Percentiles rank a stretch among this genome's conserved stretches.
These are phyloP conservation scores for Muraenolepis orangiensis DNA, from an alignment of 2,797 vertebrate species.

Conservation along the genomic window DNA sequence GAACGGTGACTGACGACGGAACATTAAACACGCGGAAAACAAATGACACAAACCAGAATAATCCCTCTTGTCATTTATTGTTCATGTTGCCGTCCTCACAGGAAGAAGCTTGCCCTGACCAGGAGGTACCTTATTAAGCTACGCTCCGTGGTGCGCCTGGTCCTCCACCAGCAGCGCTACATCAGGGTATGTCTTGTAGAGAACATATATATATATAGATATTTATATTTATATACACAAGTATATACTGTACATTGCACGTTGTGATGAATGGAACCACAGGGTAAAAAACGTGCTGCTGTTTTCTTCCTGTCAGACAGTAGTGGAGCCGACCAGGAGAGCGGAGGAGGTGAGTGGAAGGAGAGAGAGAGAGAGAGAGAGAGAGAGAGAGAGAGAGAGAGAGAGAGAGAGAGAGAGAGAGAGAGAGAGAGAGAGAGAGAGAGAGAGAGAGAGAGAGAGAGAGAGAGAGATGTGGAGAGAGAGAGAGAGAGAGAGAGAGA, in stretches of 20 bases:
- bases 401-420: not conserved
- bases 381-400: not conserved
- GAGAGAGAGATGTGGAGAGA: too few species aligned
- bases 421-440: too few species aligned
- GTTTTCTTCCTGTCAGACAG: conserved; percentile 66
- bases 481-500: not conserved
- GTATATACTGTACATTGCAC: not conserved
- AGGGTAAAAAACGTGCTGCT: conserved; percentile 38
- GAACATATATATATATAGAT: not conserved
- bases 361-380: not conserved
- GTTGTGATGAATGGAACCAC: not conserved
- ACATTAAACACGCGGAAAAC: not conserved
- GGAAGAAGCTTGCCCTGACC: conserved; percentile 78
- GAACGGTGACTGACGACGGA: not conserved
- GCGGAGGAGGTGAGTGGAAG: conserved; percentile 64
- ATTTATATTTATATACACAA: not conserved
- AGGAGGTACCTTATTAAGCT: conserved; percentile 80
- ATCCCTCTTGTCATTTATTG: not conserved
- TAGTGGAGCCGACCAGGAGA: conserved; percentile 64
- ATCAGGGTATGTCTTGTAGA: conserved; percentile 80
- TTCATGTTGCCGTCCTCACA: conserved; percentile 42
- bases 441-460: not conserved
- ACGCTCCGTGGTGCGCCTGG: conserved; percentile 78
- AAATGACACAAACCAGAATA: not conserved
- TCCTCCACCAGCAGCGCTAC: conserved; percentile 82